Percentiles rank a stretch among this genome's conserved stretches.
Evolutionary conservation across 1,140 invertebrate genomes (phyloP).

Genomic region (Pantala flavescens): DNA sequence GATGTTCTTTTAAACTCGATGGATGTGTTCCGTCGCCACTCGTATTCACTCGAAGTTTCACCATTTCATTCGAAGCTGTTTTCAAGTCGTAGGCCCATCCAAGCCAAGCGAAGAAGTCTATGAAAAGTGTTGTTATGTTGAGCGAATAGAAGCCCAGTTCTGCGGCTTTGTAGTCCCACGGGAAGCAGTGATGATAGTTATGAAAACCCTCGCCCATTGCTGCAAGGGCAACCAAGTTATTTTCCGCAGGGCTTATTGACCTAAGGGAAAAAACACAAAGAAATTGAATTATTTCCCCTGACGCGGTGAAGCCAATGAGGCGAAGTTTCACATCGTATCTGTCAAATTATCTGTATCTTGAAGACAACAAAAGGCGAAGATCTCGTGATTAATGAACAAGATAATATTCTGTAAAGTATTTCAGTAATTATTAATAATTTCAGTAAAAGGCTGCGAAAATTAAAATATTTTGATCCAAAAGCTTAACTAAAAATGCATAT

Average conservation of each 20-base stretch:
- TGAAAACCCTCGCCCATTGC: constrained; percentile 46
- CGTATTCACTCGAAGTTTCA: constrained; percentile 40
- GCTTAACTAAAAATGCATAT: no score
- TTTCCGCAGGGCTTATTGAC: constrained; percentile 16
- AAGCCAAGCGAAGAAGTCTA: constrained; percentile 38
- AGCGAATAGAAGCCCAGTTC: constrained; percentile 38
- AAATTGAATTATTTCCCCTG: no score
- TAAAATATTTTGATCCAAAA: no score
- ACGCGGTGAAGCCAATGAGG: no score
- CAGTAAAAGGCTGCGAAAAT: no score
- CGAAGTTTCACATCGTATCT: no score
- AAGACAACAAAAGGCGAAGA: no score
- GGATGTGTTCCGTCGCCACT: constrained; percentile 52
- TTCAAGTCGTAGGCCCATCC: constrained; percentile 44
- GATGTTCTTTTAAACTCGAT: background rate
- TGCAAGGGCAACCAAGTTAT: constrained; percentile 29
- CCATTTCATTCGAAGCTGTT: constrained; percentile 42
- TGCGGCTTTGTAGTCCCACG: constrained; percentile 42
- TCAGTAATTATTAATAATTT: no score
- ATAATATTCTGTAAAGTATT: no score
- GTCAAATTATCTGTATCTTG: no score
- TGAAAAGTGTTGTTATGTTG: constrained; percentile 49
- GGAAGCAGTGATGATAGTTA: constrained; percentile 52
- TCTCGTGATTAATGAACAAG: no score
- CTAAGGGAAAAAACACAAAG: background rate